Percentiles rank a stretch among this genome's conserved stretches.
phyloP scores from a whole-genome alignment of 2,888 invertebrate species.

The Malacosoma neustria region DNA sequence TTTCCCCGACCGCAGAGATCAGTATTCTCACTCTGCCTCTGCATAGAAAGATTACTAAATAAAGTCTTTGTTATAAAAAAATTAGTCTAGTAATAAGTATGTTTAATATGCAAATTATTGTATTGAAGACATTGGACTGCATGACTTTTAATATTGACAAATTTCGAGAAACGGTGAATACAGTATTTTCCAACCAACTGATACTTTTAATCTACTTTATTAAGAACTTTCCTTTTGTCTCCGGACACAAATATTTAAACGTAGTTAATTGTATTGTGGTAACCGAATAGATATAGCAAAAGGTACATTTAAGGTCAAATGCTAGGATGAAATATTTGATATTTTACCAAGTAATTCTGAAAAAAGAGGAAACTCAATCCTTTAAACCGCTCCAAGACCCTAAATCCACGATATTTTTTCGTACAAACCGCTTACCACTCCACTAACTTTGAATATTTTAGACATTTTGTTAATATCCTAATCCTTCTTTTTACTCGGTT shows the following conservation, averaged over 20 bases:
- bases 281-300: slow-evolving; percentile 32
- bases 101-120: too few relatives aligned
- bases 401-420: slow-evolving; percentile 52
- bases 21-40: too few relatives aligned
- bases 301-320: slow-evolving; percentile 14
- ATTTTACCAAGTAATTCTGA: slow-evolving; percentile 48
- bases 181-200: slow-evolving; percentile 25
- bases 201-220: slow-evolving; percentile 44
- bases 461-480: slow-evolving; percentile 68
- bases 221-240: slow-evolving; percentile 42
- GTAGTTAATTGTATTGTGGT: slow-evolving; percentile 41
- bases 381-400: slow-evolving; percentile 55
- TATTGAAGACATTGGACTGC: too few relatives aligned
- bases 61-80: too few relatives aligned
- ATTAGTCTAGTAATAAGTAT: too few relatives aligned
- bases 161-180: slow-evolving; percentile 18
- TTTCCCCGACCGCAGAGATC: too few relatives aligned
- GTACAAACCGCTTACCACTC: slow-evolving; percentile 56
- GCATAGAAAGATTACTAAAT: too few relatives aligned
- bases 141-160: too few relatives aligned
- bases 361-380: slow-evolving; percentile 56
- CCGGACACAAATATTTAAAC: slow-evolving; percentile 37
- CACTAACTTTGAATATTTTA: slow-evolving; percentile 66
- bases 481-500: slow-evolving; percentile 56
- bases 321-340: slow-evolving; percentile 50